These are phyloP conservation scores for Ia io DNA, from an alignment of 2,113 vertebrate species.

Conservation along the genomic window DNA sequence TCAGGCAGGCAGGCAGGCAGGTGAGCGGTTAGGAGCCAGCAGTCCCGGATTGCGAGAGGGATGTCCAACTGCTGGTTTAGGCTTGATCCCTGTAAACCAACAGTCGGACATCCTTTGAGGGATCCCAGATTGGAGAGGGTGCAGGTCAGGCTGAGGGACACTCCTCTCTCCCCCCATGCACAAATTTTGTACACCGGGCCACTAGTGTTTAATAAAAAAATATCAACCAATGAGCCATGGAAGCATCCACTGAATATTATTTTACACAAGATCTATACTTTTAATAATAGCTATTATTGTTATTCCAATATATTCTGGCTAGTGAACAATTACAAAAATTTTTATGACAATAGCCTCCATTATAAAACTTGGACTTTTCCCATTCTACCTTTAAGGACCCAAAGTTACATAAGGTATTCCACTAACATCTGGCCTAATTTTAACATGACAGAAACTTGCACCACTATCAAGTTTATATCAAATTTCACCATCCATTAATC, in stretches of 20 bases:
- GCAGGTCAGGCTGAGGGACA: too few relatives aligned
- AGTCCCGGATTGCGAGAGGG: too few relatives aligned
- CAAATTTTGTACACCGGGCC: too few relatives aligned
- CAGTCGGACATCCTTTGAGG: too few relatives aligned
- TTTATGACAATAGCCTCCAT: neutral
- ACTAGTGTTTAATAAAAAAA: neutral
- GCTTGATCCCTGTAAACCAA: too few relatives aligned
- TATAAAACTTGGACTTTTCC: conserved; percentile 60
- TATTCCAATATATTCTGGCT: neutral
- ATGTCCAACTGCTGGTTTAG: too few relatives aligned
- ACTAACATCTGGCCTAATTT: neutral
- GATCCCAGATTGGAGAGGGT: too few relatives aligned
- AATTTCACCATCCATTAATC: rapidly evolving
- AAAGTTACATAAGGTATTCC: neutral
- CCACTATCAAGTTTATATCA: conserved; percentile 25
- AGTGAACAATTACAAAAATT: neutral
- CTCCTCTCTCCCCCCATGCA: too few relatives aligned
- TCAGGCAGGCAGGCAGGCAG: too few relatives aligned
- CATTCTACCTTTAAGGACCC: conserved; percentile 54
- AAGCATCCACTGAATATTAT: neutral
- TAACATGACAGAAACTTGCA: conserved; percentile 64
- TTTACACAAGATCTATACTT: neutral
- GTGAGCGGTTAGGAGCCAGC: too few relatives aligned
- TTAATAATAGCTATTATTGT: neutral
- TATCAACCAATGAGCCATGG: conserved; percentile 12